Percentiles rank a stretch among this genome's conserved stretches.
phyloP scores from a whole-genome alignment of 2,113 vertebrate genomes.

The Chloroceryle aenea region DNA sequence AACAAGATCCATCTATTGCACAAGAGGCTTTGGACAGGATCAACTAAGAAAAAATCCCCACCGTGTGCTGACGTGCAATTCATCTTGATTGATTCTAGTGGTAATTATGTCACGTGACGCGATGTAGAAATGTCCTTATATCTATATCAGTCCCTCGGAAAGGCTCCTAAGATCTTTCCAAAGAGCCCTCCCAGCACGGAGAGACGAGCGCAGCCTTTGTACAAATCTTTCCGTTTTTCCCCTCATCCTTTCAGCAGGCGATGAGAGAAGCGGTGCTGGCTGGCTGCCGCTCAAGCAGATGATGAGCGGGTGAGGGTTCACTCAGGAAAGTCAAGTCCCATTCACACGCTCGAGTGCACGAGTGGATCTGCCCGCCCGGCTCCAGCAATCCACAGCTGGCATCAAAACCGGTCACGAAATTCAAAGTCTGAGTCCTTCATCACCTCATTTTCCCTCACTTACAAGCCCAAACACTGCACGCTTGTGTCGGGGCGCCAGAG shows the following conservation, averaged over 20 bases:
- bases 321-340: not conserved
- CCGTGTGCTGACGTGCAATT: slow-evolving; percentile 98
- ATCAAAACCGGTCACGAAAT: not conserved
- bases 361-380: not conserved
- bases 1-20: slow-evolving; percentile 98
- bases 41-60: slow-evolving; percentile 94
- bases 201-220: slow-evolving; percentile 56
- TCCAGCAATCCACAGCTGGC: not conserved
- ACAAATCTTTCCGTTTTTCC: not conserved
- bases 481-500: not conserved
- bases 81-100: slow-evolving; percentile 99
- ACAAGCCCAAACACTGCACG: not conserved
- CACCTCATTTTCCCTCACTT: not conserved
- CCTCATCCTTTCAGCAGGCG: not conserved
- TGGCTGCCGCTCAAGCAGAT: not conserved
- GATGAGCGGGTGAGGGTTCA: not conserved
- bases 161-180: slow-evolving; percentile 78
- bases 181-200: slow-evolving; percentile 85
- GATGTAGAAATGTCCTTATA: slow-evolving; percentile 98
- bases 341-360: not conserved
- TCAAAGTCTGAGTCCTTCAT: not conserved
- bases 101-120: slow-evolving; percentile 99
- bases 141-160: slow-evolving; percentile 96
- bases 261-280: not conserved
- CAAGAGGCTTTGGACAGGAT: slow-evolving; percentile 91